phyloP scores from a whole-genome alignment of 1,140 invertebrate genomes.

The Schlechtendalia chinensis region DNA sequence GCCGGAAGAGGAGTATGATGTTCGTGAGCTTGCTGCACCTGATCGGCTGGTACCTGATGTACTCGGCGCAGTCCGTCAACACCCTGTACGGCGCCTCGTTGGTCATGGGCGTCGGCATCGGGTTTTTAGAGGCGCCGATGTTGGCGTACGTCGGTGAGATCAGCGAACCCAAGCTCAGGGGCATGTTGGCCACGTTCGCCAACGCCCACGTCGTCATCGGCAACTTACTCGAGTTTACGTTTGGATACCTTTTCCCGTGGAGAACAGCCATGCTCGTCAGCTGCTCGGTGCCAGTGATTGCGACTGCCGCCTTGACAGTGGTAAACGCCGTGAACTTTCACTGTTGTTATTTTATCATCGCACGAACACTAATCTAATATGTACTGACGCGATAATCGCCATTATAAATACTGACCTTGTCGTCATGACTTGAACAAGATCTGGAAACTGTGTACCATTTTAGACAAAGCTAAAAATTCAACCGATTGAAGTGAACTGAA shows the following conservation, averaged over 20 bases:
- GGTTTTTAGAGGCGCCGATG: constrained; percentile 61
- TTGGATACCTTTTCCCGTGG: constrained; percentile 53
- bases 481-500: no score
- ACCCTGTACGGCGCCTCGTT: constrained; percentile 52
- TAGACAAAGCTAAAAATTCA: no score
- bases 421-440: no score
- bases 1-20: constrained; percentile 54
- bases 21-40: constrained; percentile 54
- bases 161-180: constrained; percentile 56
- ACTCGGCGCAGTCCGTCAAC: constrained; percentile 49
- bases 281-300: constrained; percentile 52
- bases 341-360: no score
- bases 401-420: no score
- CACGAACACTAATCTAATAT: no score
- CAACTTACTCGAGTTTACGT: constrained; percentile 51
- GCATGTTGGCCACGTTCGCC: constrained; percentile 53
- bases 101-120: constrained; percentile 57
- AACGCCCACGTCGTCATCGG: constrained; percentile 52
- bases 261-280: constrained; percentile 52
- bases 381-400: no score
- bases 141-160: constrained; percentile 62
- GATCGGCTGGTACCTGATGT: constrained; percentile 53
- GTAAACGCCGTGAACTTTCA: constrained; percentile 48
- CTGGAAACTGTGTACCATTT: no score
- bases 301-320: constrained; percentile 52